Evolutionary conservation across 2,888 invertebrate species (phyloP).

Genomic region (Chrysopilus asiliformis): DNA sequence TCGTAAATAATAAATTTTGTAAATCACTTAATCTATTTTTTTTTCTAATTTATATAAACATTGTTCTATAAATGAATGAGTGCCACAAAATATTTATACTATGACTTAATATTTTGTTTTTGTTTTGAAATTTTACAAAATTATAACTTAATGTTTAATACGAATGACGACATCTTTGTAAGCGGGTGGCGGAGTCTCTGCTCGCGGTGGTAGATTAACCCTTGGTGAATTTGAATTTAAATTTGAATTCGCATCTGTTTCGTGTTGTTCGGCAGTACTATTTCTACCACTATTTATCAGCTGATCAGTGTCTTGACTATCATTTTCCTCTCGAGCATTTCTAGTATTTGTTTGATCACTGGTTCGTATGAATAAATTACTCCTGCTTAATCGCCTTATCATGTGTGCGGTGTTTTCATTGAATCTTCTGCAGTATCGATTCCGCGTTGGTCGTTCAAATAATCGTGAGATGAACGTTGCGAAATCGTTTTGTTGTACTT

Average conservation of each 20-base stretch:
- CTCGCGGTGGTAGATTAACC: not conserved
- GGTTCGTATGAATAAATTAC: conserved; percentile 31
- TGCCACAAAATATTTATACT: too few relatives aligned
- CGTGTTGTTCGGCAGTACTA: conserved; percentile 18
- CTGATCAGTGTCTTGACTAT: not conserved
- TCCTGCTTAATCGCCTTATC: conserved; percentile 32
- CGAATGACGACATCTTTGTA: conserved; percentile 30
- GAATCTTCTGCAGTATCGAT: conserved; percentile 29
- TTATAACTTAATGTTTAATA: too few relatives aligned
- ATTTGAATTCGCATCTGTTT: conserved; percentile 6
- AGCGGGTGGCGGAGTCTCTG: conserved; percentile 31
- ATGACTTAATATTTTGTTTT: too few relatives aligned
- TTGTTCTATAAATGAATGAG: too few relatives aligned
- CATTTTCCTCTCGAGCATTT: not conserved
- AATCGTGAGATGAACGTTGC: conserved; percentile 27
- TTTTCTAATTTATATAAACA: too few relatives aligned
- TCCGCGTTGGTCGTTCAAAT: conserved; percentile 30
- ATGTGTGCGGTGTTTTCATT: conserved; percentile 32
- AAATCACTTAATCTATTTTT: too few relatives aligned
- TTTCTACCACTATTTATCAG: too few relatives aligned
- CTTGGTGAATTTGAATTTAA: not conserved
- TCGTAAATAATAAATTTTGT: too few relatives aligned
- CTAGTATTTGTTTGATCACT: not conserved
- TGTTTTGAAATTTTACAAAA: too few relatives aligned
- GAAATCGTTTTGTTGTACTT: conserved; percentile 17